These are phyloP conservation scores for Eurytoma adleriae DNA, from an alignment of 2,888 invertebrate genomes.

Conservation along the genomic window DNA sequence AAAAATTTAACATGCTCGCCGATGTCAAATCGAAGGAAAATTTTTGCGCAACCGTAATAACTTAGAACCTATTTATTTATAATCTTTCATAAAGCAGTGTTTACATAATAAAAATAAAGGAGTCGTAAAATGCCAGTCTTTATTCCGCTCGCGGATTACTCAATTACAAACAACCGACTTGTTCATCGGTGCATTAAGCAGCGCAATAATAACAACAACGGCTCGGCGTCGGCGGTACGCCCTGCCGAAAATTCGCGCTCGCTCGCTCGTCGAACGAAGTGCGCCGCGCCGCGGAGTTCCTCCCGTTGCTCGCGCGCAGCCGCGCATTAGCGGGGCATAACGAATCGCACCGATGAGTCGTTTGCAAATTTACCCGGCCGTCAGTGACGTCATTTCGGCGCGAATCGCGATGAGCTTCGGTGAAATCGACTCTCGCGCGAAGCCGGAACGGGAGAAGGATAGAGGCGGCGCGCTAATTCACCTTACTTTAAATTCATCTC, in stretches of 20 bases:
- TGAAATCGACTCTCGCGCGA: conserved; percentile 20
- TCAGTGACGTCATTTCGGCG: conserved; percentile 35
- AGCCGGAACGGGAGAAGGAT: neutral
- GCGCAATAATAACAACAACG: neutral
- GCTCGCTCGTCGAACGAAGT: neutral
- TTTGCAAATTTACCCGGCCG: conserved; percentile 42
- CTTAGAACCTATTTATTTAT: neutral
- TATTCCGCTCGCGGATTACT: conserved; percentile 3
- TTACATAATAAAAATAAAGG: conserved; percentile 14
- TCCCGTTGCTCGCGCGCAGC: neutral
- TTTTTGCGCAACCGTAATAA: neutral
- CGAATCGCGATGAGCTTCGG: conserved; percentile 43
- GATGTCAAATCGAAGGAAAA: neutral
- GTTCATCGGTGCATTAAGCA: neutral
- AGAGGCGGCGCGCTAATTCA: neutral
- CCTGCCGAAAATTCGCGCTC: too few relatives aligned
- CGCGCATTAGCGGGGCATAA: conserved; percentile 45
- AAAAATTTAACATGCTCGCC: neutral
- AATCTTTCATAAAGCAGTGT: neutral
- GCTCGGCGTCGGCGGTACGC: too few relatives aligned
- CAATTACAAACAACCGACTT: neutral
- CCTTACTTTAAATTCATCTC: conserved; percentile 6
- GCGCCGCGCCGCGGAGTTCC: neutral
- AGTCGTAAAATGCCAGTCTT: neutral
- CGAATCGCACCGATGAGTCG: conserved; percentile 32